Percentiles rank a stretch among this genome's conserved stretches.
Evolutionary conservation across 1,140 invertebrate species (phyloP).

Genomic region (Apis laboriosa): DNA sequence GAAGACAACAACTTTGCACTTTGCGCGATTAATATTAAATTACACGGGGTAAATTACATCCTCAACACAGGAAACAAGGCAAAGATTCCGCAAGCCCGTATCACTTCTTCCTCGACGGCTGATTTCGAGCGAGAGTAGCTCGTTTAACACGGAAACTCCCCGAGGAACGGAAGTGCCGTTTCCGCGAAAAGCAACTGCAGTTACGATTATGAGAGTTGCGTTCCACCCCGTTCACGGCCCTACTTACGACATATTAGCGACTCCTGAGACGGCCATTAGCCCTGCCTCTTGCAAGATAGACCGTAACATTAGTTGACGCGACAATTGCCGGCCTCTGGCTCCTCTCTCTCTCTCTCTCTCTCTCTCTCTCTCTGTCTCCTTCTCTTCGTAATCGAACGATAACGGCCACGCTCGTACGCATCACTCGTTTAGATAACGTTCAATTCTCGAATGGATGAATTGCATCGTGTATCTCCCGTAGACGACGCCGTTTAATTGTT

Average conservation of each 20-base stretch:
- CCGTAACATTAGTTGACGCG: slow-evolving; percentile 58
- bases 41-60: not conserved
- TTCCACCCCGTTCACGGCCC: slow-evolving; percentile 36
- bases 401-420: slow-evolving; percentile 27
- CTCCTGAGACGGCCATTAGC: slow-evolving; percentile 61
- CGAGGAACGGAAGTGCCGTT: slow-evolving; percentile 29
- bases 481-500: slow-evolving; percentile 16
- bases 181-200: slow-evolving; percentile 63
- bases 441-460: not conserved
- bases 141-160: slow-evolving; percentile 37
- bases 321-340: slow-evolving; percentile 57
- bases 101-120: not conserved
- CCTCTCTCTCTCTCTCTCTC: not conserved
- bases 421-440: slow-evolving; percentile 42
- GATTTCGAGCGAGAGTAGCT: slow-evolving; percentile 5
- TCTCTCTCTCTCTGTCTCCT: not conserved
- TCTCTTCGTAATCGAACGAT: not conserved
- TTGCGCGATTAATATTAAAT: no score
- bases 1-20: no score
- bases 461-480: not conserved
- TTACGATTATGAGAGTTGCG: slow-evolving; percentile 70
- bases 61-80: not conserved
- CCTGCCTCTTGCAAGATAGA: slow-evolving; percentile 57
- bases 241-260: slow-evolving; percentile 67
- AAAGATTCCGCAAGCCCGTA: not conserved